Evolutionary conservation across 2,888 invertebrate genomes (phyloP).

Genomic region (Habrosyne pyritoides): DNA sequence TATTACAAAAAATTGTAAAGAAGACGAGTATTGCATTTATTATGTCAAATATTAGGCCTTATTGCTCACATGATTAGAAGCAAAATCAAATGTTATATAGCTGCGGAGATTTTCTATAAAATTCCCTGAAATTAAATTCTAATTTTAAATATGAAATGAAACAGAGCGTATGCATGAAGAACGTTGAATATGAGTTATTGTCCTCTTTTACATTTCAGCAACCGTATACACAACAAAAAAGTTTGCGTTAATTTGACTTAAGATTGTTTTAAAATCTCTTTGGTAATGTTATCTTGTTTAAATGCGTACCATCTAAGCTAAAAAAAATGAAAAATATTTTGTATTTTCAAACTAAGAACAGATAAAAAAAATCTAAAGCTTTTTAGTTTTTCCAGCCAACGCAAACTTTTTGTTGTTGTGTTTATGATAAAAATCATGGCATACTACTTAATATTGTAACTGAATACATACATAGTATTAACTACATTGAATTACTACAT

Average conservation of each 20-base stretch:
- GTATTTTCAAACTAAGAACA: too few relatives aligned
- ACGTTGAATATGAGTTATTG: background rate
- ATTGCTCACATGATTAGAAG: background rate
- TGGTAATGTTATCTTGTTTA: too few relatives aligned
- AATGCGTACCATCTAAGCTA: too few relatives aligned
- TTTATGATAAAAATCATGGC: background rate
- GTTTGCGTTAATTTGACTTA: too few relatives aligned
- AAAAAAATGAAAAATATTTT: too few relatives aligned
- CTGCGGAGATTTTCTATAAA: background rate
- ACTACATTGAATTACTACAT: conserved; percentile 1
- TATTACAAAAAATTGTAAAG: conserved; percentile 3
- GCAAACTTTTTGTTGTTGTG: too few relatives aligned
- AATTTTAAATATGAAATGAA: background rate
- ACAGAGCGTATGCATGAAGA: background rate
- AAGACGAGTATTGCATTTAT: background rate
- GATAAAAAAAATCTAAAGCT: too few relatives aligned
- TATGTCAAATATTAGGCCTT: background rate
- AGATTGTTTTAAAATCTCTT: too few relatives aligned
- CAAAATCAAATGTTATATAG: background rate
- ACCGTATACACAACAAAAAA: too few relatives aligned
- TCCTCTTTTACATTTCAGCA: background rate
- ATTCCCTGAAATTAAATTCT: background rate
- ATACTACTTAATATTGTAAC: background rate
- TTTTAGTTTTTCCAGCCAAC: too few relatives aligned
- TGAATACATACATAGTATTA: background rate